Base-by-base conservation (phyloP, 2,888 invertebrate genomes). In the Ditylenchus weischeri region DNA sequence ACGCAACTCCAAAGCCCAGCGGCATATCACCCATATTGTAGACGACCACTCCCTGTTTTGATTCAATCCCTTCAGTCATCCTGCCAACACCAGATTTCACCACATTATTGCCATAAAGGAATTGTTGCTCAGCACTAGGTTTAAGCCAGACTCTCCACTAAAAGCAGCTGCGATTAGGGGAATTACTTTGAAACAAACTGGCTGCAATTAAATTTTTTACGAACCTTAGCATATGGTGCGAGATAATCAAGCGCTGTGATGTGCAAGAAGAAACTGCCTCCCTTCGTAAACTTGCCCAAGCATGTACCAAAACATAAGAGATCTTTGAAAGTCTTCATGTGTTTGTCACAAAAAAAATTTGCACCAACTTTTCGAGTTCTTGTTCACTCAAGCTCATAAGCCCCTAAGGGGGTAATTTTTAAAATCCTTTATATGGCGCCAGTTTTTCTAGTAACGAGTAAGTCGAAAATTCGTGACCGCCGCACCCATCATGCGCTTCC, bases 281-380 rank as follows among this genome's bases (percentile, higher is more conserved):
- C 88, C 84, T 95, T 94, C 15, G 96, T 94, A 84, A 98, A 96
- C 86, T 96, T 98, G 49, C 98, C 98, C 82, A 99, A 91, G 83
- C 96, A 96, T 8, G 93, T 95, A 1, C 98, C 98, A 1, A 92
- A 89, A 48, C 90, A 84, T 19, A 87, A 67, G 11, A 87, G 77
- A 57, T 84, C 80, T 38, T 85, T 84, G 4, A 82, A 78, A 47
- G 86, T 79, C 66, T 82, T 83, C n/a, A 4, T 84, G 84, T 8
- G 86, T 86, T 70, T 83, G 80, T n/a, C n/a, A n/a, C n/a, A n/a
- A n/a, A n/a, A n/a, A n/a, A n/a, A n/a, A n/a, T n/a, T 71, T 84
- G 84, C 83, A 85, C 83, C 62, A 85, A 60, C 48, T 81, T 49
- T 48, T 76, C 75, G 18, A n/a, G n/a, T n/a, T n/a, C n/a, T n/a